These are phyloP conservation scores for Cichladusa arquata DNA, from an alignment of 2,113 vertebrate genomes.

Conservation along the genomic window DNA sequence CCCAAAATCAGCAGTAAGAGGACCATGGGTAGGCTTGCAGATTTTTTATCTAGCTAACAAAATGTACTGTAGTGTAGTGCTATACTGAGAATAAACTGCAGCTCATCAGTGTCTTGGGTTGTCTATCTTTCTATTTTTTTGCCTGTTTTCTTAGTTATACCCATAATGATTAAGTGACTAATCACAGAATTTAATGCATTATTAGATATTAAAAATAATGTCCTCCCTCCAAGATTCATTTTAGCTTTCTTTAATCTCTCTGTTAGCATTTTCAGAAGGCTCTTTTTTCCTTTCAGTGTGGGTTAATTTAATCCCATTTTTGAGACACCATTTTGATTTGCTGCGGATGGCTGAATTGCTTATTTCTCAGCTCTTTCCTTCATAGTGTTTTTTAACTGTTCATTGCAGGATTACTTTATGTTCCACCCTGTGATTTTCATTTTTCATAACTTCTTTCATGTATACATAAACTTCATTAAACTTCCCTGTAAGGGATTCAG, in stretches of 20 bases:
- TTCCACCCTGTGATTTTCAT: background rate
- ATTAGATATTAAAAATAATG: background rate
- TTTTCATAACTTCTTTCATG: background rate
- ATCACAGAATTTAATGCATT: background rate
- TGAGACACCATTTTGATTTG: background rate
- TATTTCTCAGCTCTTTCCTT: background rate
- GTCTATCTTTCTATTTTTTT: background rate
- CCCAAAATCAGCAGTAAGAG: background rate
- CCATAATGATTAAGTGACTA: background rate
- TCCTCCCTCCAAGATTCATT: background rate
- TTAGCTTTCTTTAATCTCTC: background rate
- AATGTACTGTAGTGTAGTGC: background rate
- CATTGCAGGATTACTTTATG: background rate
- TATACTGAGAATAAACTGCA: background rate
- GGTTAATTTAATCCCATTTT: background rate
- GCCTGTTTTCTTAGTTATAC: background rate
- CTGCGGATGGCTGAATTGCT: background rate
- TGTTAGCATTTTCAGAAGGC: background rate
- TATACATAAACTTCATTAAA: background rate
- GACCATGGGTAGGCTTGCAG: background rate
- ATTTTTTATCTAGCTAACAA: background rate
- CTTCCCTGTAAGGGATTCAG: background rate
- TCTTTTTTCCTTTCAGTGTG: background rate
- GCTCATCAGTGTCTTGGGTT: background rate
- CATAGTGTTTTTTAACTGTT: background rate